Percentiles rank a stretch among this genome's conserved stretches.
These are phyloP conservation scores for Ferrisia virgata DNA, from an alignment of 2,888 invertebrate species.

Conservation along the genomic window DNA sequence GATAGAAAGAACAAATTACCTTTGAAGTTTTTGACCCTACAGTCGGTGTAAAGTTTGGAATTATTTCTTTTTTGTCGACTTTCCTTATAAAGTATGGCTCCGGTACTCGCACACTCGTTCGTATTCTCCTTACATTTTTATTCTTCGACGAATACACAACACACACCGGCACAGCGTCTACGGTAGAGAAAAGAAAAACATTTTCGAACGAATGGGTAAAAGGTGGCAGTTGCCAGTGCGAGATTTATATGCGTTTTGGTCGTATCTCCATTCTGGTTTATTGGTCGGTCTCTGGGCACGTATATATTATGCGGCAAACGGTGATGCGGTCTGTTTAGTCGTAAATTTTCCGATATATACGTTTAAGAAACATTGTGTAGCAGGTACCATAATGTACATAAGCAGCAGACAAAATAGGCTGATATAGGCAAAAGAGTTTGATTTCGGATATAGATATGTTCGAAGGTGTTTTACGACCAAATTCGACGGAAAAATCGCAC, in stretches of 20 bases:
- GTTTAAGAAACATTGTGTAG: background rate
- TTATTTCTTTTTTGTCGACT: constrained; percentile 13
- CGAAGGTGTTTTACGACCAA: background rate
- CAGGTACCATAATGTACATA: background rate
- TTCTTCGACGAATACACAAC: background rate
- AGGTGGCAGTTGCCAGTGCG: background rate
- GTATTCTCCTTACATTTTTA: background rate
- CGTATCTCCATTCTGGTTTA: background rate
- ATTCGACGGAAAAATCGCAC: background rate
- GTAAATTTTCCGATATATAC: background rate
- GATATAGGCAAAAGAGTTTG: background rate
- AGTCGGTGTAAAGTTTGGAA: constrained; percentile 14
- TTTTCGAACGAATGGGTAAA: background rate
- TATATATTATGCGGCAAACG: constrained; percentile 20
- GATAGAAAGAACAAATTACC: constrained; percentile 30
- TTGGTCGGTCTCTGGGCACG: constrained; percentile 20
- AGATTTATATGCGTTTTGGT: background rate
- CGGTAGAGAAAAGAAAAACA: background rate
- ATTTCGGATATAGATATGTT: background rate
- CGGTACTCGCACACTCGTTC: background rate
- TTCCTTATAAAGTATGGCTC: background rate
- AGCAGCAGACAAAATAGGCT: background rate
- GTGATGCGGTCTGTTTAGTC: background rate
- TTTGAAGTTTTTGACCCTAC: constrained; percentile 26
- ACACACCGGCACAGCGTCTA: background rate